phyloP scores from a whole-genome alignment of 1,140 invertebrate species.

The Drosophila melanica region DNA sequence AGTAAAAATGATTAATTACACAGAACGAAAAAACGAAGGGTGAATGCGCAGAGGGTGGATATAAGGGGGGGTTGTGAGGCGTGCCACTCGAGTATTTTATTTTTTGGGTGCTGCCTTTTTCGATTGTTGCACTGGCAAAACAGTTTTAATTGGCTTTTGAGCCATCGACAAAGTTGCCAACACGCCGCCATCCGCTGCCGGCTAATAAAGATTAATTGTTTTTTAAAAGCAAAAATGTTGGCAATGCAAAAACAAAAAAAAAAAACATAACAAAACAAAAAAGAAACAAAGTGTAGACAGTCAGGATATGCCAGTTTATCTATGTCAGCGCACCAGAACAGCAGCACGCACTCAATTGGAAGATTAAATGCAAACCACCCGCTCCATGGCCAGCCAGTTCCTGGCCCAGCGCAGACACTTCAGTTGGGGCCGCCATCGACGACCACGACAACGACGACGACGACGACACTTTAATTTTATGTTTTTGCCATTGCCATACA shows the following conservation, averaged over 20 bases:
- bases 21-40: conserved; percentile 17
- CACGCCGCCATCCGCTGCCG: not conserved
- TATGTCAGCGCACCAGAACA: conserved; percentile 67
- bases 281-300: conserved; percentile 32
- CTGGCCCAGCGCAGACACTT: conserved; percentile 21
- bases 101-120: conserved; percentile 28
- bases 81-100: conserved; percentile 2
- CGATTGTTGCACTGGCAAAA: conserved; percentile 72
- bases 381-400: conserved; percentile 11
- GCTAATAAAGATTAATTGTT: conserved; percentile 83
- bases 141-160: conserved; percentile 81
- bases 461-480: conserved; percentile 61
- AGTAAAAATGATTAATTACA: conserved; percentile 78
- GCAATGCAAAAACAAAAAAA: conserved; percentile 36
- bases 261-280: no score
- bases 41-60: not conserved
- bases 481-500: conserved; percentile 58
- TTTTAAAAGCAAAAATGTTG: conserved; percentile 80
- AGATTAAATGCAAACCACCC: conserved; percentile 73
- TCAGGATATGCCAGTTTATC: conserved; percentile 75
- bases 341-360: conserved; percentile 79
- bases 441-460: conserved; percentile 6
- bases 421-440: conserved; percentile 23
- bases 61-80: conserved; percentile 15
- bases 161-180: conserved; percentile 61